These are phyloP conservation scores for Pyrocephalus nanus DNA, from an alignment of 2,797 vertebrate genomes.

Conservation along the genomic window DNA sequence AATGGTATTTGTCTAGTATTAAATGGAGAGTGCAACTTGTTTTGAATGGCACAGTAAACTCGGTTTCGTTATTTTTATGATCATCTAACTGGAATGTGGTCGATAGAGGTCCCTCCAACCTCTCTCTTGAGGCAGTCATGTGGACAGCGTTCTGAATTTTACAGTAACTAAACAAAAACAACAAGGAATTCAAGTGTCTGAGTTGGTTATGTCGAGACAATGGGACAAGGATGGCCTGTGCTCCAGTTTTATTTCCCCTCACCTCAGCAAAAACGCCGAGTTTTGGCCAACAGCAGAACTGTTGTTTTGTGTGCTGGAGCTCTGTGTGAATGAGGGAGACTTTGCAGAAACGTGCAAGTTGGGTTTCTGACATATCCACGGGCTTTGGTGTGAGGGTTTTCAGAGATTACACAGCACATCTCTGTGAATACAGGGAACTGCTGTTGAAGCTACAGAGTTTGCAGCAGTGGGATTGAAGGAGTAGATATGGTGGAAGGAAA, in stretches of 20 bases:
- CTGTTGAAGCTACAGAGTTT: neutral
- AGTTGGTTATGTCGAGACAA: slow-evolving; percentile 42
- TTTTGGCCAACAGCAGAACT: neutral
- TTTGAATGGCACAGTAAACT: slow-evolving; percentile 13
- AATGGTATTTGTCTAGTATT: neutral
- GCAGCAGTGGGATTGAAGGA: neutral
- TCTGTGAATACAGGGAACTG: neutral
- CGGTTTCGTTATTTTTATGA: slow-evolving; percentile 7
- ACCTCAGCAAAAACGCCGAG: slow-evolving; percentile 12
- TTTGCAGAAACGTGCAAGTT: neutral
- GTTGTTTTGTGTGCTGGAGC: neutral
- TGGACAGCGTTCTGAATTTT: slow-evolving; percentile 40
- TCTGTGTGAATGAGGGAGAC: neutral
- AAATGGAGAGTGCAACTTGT: neutral
- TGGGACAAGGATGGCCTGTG: neutral
- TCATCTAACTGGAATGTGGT: neutral
- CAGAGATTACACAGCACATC: neutral
- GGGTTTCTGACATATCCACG: rapidly evolving
- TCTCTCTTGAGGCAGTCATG: slow-evolving; percentile 14
- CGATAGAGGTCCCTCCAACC: neutral
- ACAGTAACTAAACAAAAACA: slow-evolving; percentile 60
- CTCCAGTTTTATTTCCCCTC: slow-evolving; percentile 3
- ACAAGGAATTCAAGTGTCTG: slow-evolving; percentile 56
- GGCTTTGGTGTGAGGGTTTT: neutral
- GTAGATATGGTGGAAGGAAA: neutral